These are phyloP conservation scores for Cerastis leucographa DNA, from an alignment of 2,888 invertebrate species.

Conservation along the genomic window DNA sequence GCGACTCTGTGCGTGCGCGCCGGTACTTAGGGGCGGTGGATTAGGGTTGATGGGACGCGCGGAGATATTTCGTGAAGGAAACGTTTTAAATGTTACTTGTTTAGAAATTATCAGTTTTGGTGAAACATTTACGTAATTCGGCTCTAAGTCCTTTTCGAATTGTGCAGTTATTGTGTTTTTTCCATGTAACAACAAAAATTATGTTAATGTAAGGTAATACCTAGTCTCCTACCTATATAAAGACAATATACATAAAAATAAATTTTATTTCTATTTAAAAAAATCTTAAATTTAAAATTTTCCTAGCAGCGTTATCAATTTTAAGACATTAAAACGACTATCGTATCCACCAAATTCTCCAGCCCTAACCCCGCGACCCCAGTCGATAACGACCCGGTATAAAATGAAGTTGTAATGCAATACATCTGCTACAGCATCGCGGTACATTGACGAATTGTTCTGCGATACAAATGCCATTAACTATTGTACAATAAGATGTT, in stretches of 20 bases:
- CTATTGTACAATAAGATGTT: slow-evolving; percentile 82
- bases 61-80: not conserved
- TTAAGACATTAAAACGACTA: not conserved
- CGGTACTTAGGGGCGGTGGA: slow-evolving; percentile 70
- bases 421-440: slow-evolving; percentile 88
- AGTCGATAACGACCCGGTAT: slow-evolving; percentile 83
- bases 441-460: slow-evolving; percentile 86
- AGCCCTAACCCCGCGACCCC: slow-evolving; percentile 69
- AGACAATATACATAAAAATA: no score
- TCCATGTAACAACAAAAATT: not conserved
- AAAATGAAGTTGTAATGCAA: slow-evolving; percentile 88
- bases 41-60: slow-evolving; percentile 72
- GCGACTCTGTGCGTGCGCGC: slow-evolving; percentile 85
- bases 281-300: not conserved
- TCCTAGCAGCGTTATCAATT: not conserved
- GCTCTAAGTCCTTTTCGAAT: not conserved
- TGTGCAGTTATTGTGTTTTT: not conserved
- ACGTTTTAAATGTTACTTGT: not conserved
- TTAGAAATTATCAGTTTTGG: not conserved
- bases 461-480: slow-evolving; percentile 78
- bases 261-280: no score
- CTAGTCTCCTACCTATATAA: no score
- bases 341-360: slow-evolving; percentile 69
- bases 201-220: not conserved
- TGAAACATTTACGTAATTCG: not conserved